phyloP scores from a whole-genome alignment of 2,113 vertebrate genomes.

The Mola mola region DNA sequence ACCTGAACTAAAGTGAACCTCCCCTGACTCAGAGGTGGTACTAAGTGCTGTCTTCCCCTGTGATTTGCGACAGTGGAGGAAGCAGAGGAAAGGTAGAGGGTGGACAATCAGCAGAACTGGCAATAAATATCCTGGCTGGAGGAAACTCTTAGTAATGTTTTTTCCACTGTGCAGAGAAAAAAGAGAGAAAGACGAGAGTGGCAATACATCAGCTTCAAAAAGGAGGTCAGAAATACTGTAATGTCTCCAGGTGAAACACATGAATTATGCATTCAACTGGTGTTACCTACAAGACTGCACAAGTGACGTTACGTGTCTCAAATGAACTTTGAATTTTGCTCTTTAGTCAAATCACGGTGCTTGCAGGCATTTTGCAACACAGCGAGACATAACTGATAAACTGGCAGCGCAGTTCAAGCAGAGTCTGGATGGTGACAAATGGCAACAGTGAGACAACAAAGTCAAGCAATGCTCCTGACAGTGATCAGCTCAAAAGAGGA shows the following conservation, averaged over 20 bases:
- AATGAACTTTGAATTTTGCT: constrained; percentile 7
- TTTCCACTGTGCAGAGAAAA: constrained; percentile 44
- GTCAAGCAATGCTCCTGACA: neutral
- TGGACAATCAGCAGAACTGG: constrained; percentile 58
- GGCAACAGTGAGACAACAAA: neutral
- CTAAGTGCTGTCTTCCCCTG: constrained; percentile 64
- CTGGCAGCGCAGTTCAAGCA: neutral
- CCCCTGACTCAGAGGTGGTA: constrained; percentile 59
- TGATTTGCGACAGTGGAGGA: constrained; percentile 72
- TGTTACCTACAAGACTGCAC: constrained; percentile 14
- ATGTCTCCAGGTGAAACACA: constrained; percentile 43
- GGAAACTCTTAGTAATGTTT: constrained; percentile 61
- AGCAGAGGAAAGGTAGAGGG: constrained; percentile 25
- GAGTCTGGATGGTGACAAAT: constrained; percentile 7
- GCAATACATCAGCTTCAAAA: constrained; percentile 60
- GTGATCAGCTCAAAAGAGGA: constrained; percentile 4
- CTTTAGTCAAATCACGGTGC: neutral
- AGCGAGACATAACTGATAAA: constrained; percentile 2
- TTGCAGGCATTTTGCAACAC: neutral
- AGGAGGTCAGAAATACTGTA: constrained; percentile 58
- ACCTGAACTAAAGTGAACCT: constrained; percentile 59
- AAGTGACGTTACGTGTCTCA: constrained; percentile 1
- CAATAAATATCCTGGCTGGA: constrained; percentile 70
- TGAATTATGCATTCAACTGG: constrained; percentile 31
- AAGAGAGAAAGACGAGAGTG: constrained; percentile 29